Conservation (phyloP, 1,140 invertebrate genomes). For the Mercenaria mercenaria region DNA sequence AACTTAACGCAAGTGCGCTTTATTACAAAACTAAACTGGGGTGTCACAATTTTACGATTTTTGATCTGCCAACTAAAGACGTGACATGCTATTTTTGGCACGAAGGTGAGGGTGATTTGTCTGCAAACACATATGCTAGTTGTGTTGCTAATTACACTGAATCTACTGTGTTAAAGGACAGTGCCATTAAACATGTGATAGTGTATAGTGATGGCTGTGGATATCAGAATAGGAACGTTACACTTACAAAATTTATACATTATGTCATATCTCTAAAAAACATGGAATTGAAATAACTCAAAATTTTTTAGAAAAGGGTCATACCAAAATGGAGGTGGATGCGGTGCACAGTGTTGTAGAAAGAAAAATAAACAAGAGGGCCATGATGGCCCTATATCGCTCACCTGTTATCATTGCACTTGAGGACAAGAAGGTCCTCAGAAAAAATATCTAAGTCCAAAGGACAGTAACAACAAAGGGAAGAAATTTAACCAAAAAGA, state of each 20-base stretch:
- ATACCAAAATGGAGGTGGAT: slow-evolving; percentile 40
- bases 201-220: slow-evolving; percentile 27
- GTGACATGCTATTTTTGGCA: background rate
- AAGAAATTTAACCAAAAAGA: no score
- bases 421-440: no score
- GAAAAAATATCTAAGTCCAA: no score
- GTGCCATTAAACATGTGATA: background rate
- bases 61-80: background rate
- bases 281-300: slow-evolving; percentile 1
- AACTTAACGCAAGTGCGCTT: slow-evolving; percentile 34
- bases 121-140: slow-evolving; percentile 8
- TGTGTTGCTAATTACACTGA: slow-evolving; percentile 27
- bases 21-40: slow-evolving; percentile 59
- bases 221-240: slow-evolving; percentile 14
- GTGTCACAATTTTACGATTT: slow-evolving; percentile 42
- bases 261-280: background rate
- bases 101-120: no score
- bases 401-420: no score
- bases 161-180: background rate
- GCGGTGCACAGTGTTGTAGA: background rate
- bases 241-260: background rate
- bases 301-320: slow-evolving; percentile 3
- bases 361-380: no score
- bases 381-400: no score
- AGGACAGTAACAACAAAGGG: no score